Evolutionary conservation across 2,797 vertebrate species (phyloP), one percentile per base, ranked within the genome.

Genomic region (Lacerta bilineata): DNA sequence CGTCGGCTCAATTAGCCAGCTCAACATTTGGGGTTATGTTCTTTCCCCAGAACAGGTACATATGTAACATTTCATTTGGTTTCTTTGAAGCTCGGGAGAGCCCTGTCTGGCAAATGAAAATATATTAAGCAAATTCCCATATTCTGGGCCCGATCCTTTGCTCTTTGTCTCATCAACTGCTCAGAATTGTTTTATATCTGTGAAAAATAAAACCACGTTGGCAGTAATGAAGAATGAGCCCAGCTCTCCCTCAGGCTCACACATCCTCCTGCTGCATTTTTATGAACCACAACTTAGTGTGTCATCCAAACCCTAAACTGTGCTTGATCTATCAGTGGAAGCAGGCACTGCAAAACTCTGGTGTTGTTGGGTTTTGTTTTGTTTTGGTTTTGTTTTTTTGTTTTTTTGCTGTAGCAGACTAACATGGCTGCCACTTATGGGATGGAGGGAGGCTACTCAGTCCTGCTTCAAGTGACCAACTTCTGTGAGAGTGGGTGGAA

Each of bases 1-100:
- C 85, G 98, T 99, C 59, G 99, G 99, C n/a, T 99, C 98, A 89
- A 95, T 99, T 93, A 99, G 99, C 96, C 99, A 99, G 76, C 98
- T 99, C 87, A 99, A 99, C 96, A 98, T 99, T 94, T 99, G 99
- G 99, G 97, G 99, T 95, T 96, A 97, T 36, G 98, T 98, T 88
- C 97, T 99, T 76, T 97, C 98, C 74, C 97, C 98, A 90, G 98
- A 98, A 91, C 98, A 99, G 98, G 99, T 99, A 93, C 95, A 91
- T 94, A 72, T 80, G 89, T 91, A 89, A 17, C 9, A 61, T 33
- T 33, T 46, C 17, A 75, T 61, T 79, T 84, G 20, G 33, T 88
- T 88, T 25, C 77, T 86, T 93, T 89, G 88, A 85, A 87, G 91
- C 20, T 61, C 36, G 2, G 13, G 4, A 33, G 3, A n/a, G 15